These are phyloP conservation scores for Syngnathus scovelli DNA, from an alignment of 2,113 vertebrate species.

Conservation along the genomic window DNA sequence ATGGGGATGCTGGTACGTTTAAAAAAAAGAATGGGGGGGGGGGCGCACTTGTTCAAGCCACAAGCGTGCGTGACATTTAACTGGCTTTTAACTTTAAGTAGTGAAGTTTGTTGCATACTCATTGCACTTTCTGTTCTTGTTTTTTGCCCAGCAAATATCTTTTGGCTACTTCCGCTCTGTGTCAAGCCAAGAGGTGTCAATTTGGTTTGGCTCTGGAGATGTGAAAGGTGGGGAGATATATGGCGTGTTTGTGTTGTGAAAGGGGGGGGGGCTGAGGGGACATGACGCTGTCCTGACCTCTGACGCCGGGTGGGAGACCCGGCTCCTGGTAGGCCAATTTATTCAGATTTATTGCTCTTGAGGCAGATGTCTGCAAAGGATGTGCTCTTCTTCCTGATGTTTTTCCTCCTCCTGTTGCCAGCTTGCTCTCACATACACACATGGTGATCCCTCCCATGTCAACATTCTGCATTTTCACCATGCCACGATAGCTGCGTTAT, in stretches of 20 bases:
- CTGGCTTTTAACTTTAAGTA: conserved; percentile 8
- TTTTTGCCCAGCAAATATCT: conserved; percentile 39
- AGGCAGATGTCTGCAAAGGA: conserved; percentile 39
- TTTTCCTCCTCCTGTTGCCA: conserved; percentile 12
- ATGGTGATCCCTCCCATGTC: background rate
- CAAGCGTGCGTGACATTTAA: conserved; percentile 27
- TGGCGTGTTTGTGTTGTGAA: conserved; percentile 10
- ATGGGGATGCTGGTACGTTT: conserved; percentile 97
- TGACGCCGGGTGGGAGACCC: conserved; percentile 45
- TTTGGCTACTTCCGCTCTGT: conserved; percentile 35
- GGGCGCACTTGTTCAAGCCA: conserved; percentile 5
- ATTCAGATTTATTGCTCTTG: conserved; percentile 46
- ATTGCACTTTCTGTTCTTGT: conserved; percentile 18
- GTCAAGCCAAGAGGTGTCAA: conserved; percentile 51
- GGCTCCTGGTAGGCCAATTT: conserved; percentile 39
- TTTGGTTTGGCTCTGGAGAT: conserved; percentile 42
- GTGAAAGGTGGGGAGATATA: conserved; percentile 31
- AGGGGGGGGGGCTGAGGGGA: background rate
- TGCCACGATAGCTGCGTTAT: background rate
- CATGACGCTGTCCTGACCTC: conserved; percentile 19
- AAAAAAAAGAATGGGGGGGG: conserved; percentile 12
- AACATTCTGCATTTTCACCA: too few species aligned
- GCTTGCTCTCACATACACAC: background rate
- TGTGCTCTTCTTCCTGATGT: conserved; percentile 32
- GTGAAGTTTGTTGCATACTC: background rate